Evolutionary conservation across 2,797 vertebrate genomes (phyloP), one percentile per base, ranked within the genome.

Genomic region (Chelmon rostratus): DNA sequence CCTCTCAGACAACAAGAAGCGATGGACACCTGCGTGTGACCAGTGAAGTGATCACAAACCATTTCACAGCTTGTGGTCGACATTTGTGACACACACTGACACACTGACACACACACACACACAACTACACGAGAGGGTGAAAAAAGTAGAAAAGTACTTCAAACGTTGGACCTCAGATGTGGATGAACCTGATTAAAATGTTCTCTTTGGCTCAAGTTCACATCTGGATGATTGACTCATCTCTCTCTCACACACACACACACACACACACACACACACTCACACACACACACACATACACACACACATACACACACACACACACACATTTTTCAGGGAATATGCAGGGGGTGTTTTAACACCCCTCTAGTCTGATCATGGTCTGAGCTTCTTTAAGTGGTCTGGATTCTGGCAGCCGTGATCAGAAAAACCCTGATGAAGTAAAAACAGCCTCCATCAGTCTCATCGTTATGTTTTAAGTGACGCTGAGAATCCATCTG

Each of bases 391-490:
- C 25, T 59, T n/a, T 35, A 46, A 81, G 52, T 58, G 68, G 19
- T 73, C 44, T 70, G 50, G 33, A 38, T 57, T 68, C 44, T 52
- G 50, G 63, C 64, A 68, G 63, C 68, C 57, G 57, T 15, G 63
- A 58, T 19, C 35, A 57, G 9, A 63, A 72, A 79, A 79, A 18
- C 49, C 70, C 62, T 57, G 81, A 75, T 50, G 2, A 68, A 47
- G 59, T 28, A 42, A 42, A 77, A 75, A 57, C 61, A 53, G 61
- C 68, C 50, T 47, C 46, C 2, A 76, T 85, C 68, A 72, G 67
- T 71, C 68, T 82, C 46, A 64, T 81, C 54, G 75, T 79, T 65
- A 72, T 44, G 63, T 70, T 65, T 70, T 66, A 77, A 80, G 65
- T 52, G 73, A 79, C 67, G 64, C 31, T 33, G 56, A 78, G 31